phyloP scores from a whole-genome alignment of 2,888 invertebrate species.

The Coremacera marginata region DNA sequence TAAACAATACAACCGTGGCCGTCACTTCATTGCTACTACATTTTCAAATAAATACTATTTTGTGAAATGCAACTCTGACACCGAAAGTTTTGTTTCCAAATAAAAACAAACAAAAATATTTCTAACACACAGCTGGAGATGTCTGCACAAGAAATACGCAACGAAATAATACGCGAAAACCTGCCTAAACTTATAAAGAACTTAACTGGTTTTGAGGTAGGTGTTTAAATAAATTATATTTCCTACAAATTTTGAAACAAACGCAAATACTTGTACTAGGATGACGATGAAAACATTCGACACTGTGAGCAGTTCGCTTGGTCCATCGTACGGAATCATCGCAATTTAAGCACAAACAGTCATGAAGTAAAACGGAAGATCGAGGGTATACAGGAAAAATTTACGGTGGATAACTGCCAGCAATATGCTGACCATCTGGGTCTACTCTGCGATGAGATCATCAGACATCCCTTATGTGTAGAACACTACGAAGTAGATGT shows the following conservation, averaged over 20 bases:
- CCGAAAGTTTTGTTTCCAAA: too few species aligned
- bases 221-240: slow-evolving; percentile 9
- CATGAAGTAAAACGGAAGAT: slow-evolving; percentile 69
- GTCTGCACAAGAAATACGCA: slow-evolving; percentile 54
- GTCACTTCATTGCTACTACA: too few species aligned
- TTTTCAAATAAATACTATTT: too few species aligned
- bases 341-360: slow-evolving; percentile 69
- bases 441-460: slow-evolving; percentile 60
- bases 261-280: slow-evolving; percentile 51
- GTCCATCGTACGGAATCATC: slow-evolving; percentile 69
- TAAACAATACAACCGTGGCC: too few species aligned
- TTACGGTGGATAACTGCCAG: slow-evolving; percentile 69
- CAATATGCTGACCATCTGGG: slow-evolving; percentile 68
- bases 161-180: slow-evolving; percentile 56
- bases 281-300: slow-evolving; percentile 66
- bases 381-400: slow-evolving; percentile 69
- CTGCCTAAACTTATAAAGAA: slow-evolving; percentile 57
- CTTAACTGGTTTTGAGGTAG: slow-evolving; percentile 58
- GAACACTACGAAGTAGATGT: slow-evolving; percentile 67
- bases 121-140: slow-evolving; percentile 35
- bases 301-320: slow-evolving; percentile 65
- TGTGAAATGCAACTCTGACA: too few species aligned
- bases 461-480: slow-evolving; percentile 58
- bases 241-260: too few species aligned
- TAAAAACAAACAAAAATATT: too few species aligned